These are phyloP conservation scores for Drosophila ezoana DNA, from an alignment of 2,888 invertebrate species.

Conservation along the genomic window DNA sequence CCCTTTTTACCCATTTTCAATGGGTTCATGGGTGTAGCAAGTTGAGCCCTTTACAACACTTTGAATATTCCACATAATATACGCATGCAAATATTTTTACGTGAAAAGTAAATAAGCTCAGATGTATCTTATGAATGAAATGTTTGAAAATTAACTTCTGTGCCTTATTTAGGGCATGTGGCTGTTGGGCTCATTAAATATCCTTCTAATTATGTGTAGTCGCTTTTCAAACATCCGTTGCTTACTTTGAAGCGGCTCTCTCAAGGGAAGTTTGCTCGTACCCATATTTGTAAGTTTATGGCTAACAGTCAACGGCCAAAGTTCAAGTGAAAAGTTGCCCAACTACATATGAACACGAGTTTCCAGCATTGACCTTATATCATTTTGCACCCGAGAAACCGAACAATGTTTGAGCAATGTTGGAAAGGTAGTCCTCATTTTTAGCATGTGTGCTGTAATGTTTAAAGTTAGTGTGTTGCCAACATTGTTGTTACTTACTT, in stretches of 20 bases:
- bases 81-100: too few relatives aligned
- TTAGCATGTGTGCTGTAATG: constrained; percentile 32
- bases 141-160: not conserved
- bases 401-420: constrained; percentile 17
- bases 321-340: constrained; percentile 35
- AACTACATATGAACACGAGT: constrained; percentile 4
- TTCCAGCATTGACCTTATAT: constrained; percentile 34
- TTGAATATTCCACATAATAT: too few relatives aligned
- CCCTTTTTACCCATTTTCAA: too few relatives aligned
- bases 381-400: constrained; percentile 20
- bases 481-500: constrained; percentile 59
- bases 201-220: not conserved
- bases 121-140: too few relatives aligned
- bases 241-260: not conserved
- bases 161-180: not conserved
- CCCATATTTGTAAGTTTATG: constrained; percentile 14
- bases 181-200: too few relatives aligned
- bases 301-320: constrained; percentile 15
- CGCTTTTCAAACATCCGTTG: constrained; percentile 3
- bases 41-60: too few relatives aligned
- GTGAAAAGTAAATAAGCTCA: too few relatives aligned
- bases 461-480: constrained; percentile 49
- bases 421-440: constrained; percentile 6
- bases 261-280: not conserved
- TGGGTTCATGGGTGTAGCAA: too few relatives aligned